Conservation (phyloP, 2,113 vertebrate genomes). For the Geococcyx californianus region DNA sequence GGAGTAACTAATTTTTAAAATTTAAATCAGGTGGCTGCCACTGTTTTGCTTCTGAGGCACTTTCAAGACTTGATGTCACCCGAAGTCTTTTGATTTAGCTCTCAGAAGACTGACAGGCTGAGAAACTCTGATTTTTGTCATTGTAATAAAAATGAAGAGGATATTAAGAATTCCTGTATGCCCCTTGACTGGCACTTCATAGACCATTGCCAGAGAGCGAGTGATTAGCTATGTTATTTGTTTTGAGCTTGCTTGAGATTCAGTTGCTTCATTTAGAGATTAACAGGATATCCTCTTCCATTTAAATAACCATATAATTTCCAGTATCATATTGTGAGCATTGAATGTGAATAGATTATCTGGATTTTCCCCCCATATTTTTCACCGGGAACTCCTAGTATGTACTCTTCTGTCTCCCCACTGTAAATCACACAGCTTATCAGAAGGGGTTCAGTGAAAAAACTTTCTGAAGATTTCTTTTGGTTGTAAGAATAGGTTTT, state of each 20-base stretch:
- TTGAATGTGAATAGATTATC: neutral
- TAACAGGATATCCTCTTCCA: neutral
- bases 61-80: neutral
- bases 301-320: neutral
- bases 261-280: neutral
- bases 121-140: neutral
- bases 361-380: neutral
- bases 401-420: neutral
- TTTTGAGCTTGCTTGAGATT: neutral
- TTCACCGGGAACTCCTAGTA: neutral
- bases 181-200: neutral
- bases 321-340: neutral
- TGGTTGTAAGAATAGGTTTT: neutral
- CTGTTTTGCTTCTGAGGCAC: neutral
- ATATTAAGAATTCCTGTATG: neutral
- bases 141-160: neutral
- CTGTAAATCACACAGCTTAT: neutral
- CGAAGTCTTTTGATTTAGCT: neutral
- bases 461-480: neutral
- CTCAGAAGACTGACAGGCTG: neutral
- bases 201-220: neutral
- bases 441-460: neutral
- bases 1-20: slow-evolving; percentile 29
- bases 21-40: neutral
- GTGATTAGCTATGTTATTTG: neutral